Evolutionary conservation across 2,113 vertebrate species (phyloP), one percentile per base, ranked within the genome.

Genomic region (Probosciger aterrimus): DNA sequence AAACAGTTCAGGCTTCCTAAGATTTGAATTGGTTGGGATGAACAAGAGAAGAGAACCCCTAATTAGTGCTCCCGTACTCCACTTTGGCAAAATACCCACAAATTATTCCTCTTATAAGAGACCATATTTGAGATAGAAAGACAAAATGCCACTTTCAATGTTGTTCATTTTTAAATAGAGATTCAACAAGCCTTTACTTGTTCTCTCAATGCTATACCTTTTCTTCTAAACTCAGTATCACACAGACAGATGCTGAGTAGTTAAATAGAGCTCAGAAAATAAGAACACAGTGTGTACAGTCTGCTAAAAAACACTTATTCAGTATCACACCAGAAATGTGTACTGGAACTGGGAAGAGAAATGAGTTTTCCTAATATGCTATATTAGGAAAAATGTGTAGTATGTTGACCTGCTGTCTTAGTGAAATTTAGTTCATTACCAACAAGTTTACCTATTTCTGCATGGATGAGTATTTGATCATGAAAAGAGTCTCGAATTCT

Each of bases 1-100:
- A 31, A 47, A 55, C 7, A 43, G 20, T 27, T 76, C 44, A 53
- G 57, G 11, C 27, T 71, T 70, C 31, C 14, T 3, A 37, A 63
- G 22, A 37, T 28, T 78, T 57, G 10, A 43, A 50, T 50, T 78
- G 6, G 8, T 65, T 44, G 16, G n/a, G 50, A 71, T 59, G 20
- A 83, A 17, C 52, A 74, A 59, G 11, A 44, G 22, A 67, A 74
- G 12, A 6, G 31, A 43, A 24, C 27, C 64, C 31, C 15, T 64
- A 28, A 49, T 30, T 43, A 65, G 23, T 23, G 1, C 7, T 64
- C 43, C 30, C 1, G 0, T 55, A 33, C 31, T 49, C 3, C 49
- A 50, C 18, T 3, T 50, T 59, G 64, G 10, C 43, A 37, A 23
- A 65, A 50, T 64, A 33, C 23, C 14, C 65, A 43, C 7, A 59